Evolutionary conservation across 2,797 vertebrate genomes (phyloP), one percentile per base, ranked within the genome.

Genomic region (Lates japonicus): DNA sequence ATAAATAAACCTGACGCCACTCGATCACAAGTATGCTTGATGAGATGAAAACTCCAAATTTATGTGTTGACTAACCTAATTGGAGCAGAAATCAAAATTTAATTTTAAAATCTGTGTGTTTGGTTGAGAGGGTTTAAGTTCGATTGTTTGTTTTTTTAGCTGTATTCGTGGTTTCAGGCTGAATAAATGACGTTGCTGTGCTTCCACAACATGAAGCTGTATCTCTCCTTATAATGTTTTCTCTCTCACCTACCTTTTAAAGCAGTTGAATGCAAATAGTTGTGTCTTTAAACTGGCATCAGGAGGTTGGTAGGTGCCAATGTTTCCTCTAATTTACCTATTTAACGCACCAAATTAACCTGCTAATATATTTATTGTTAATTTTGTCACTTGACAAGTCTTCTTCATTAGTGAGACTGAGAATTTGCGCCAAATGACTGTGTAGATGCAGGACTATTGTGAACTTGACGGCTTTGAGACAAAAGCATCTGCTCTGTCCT

Each of bases 401-500:
- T 7, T 31, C 19, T 20, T 8, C 9, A 46, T 70, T 1, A 1
- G 29, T 10, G 0, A 31, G 12, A 73, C 25, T 20, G 7, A 60
- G 3, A 16, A 17, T 70, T 66, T 11, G 17, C 44, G 17, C 7
- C 5, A 39, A 60, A 61, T 70, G 25, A 48, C n/a, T n/a, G n/a
- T 3, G 59, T 5, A 33, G n/a, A 64, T 10, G 31, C n/a, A 54
- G 13, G 39, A 62, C 20, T 59, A 9, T 78, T 42, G 22, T 74
- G 54, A 79, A 37, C 25, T 19, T 58, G 76, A 68, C 0, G 66
- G 31, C 1, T 74, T 66, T 51, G 42, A 78, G 62, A 86, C 61
- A 33, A 81, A 87, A 83, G 74, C 85, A 82, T 90, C 87, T 87
- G 86, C 49, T 81, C 68, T 1, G 64, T 78, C 67, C 22, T 78